Percentiles rank a stretch among this genome's conserved stretches.
Evolutionary conservation across 1,140 invertebrate genomes (phyloP).

Genomic region (Apis cerana): DNA sequence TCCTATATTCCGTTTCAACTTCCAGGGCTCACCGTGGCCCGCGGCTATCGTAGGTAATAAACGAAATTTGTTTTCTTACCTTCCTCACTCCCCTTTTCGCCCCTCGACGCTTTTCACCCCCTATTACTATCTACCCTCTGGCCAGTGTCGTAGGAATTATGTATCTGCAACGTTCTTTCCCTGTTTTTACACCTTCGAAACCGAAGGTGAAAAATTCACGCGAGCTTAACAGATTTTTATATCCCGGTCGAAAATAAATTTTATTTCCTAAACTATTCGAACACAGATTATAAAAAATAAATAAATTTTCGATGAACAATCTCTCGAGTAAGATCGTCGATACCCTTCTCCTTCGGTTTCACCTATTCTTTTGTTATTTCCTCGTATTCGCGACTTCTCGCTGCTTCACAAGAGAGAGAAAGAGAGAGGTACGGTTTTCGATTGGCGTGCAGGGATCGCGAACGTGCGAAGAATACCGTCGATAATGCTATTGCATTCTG

Average conservation of each 20-base stretch:
- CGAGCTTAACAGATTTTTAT: not conserved
- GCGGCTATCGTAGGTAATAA: slow-evolving; percentile 52
- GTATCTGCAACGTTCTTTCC: slow-evolving; percentile 38
- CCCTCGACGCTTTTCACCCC: slow-evolving; percentile 16
- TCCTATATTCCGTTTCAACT: slow-evolving; percentile 26
- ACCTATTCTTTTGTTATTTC: slow-evolving; percentile 38
- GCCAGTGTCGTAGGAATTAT: slow-evolving; percentile 48
- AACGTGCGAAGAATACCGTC: slow-evolving; percentile 62
- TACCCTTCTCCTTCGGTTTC: not conserved
- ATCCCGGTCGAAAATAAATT: too few species aligned
- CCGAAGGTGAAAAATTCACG: slow-evolving; percentile 26
- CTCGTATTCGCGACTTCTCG: slow-evolving; percentile 38
- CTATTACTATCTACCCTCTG: slow-evolving; percentile 47
- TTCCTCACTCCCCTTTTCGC: slow-evolving; percentile 34
- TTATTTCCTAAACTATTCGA: too few species aligned
- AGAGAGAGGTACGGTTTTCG: slow-evolving; percentile 32
- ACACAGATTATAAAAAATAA: not conserved
- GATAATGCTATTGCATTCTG: slow-evolving; percentile 62
- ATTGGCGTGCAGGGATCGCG: slow-evolving; percentile 35
- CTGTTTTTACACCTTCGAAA: not conserved
- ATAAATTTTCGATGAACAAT: not conserved
- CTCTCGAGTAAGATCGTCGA: too few species aligned
- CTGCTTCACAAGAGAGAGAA: slow-evolving; percentile 18
- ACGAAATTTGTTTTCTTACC: slow-evolving; percentile 60
- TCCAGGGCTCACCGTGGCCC: slow-evolving; percentile 42